Evolutionary conservation across 2,113 vertebrate species (phyloP).

Genomic region (Recurvirostra avosetta): DNA sequence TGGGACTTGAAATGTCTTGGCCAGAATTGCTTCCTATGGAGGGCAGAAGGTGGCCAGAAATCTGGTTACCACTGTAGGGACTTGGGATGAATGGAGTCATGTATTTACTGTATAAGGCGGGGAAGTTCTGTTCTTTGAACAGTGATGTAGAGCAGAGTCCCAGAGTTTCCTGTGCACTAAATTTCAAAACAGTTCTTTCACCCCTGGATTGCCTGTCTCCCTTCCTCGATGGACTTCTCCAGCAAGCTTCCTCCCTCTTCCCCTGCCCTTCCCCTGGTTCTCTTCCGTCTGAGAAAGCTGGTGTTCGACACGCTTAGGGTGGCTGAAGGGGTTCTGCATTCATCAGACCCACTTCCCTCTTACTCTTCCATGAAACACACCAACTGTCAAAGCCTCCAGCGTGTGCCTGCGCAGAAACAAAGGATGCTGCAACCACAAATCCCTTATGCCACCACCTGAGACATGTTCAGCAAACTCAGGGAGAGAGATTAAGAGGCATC

Average conservation of each 20-base stretch:
- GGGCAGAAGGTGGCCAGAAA: neutral
- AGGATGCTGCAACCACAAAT: neutral
- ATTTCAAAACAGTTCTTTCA: neutral
- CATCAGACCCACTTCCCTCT: neutral
- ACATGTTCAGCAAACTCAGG: neutral
- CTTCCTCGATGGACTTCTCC: neutral
- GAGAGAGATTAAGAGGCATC: neutral
- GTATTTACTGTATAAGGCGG: neutral
- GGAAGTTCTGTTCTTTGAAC: neutral
- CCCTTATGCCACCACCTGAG: neutral
- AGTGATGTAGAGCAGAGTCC: neutral
- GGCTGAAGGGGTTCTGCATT: neutral
- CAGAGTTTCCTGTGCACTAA: neutral
- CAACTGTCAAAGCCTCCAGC: neutral
- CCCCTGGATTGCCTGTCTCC: neutral
- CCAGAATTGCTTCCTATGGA: neutral
- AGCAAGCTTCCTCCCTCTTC: neutral
- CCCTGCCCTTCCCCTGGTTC: neutral
- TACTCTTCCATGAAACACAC: accelerated
- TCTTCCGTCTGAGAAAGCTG: neutral
- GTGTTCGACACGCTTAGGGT: accelerated
- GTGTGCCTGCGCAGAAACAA: neutral
- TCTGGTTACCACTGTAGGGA: neutral
- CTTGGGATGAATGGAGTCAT: neutral
- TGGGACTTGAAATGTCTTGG: neutral